phyloP scores from a whole-genome alignment of 2,113 vertebrate genomes.

The Phoxinus phoxinus region DNA sequence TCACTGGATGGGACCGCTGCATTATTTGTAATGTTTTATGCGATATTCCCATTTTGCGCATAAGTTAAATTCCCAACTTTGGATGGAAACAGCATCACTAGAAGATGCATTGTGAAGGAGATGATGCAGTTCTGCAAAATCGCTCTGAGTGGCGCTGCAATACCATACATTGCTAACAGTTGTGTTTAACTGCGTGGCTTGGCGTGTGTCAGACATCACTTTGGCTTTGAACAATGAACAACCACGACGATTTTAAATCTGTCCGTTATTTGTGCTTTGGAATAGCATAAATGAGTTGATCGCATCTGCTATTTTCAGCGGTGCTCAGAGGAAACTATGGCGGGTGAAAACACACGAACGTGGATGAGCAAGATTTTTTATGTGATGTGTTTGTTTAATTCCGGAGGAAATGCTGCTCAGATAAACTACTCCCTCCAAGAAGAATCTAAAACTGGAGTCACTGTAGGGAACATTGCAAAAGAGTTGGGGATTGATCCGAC shows the following conservation, averaged over 20 bases:
- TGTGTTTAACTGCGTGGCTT: no score
- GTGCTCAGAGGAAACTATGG: constrained; percentile 55
- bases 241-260: not conserved
- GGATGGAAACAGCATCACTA: no score
- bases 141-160: constrained; percentile 63
- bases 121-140: not conserved
- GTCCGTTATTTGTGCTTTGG: not conserved
- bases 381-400: constrained; percentile 57
- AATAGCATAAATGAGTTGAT: not conserved
- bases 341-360: constrained; percentile 6
- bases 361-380: constrained; percentile 55
- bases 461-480: constrained; percentile 76
- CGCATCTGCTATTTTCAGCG: not conserved
- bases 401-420: constrained; percentile 62
- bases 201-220: not conserved
- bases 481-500: constrained; percentile 72
- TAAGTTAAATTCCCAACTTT: no score
- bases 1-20: no score
- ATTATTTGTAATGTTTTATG: no score
- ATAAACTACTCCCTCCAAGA: constrained; percentile 75
- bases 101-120: not conserved
- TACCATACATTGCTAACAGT: constrained; percentile 21
- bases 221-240: constrained; percentile 14
- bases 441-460: constrained; percentile 66
- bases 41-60: no score